These are phyloP conservation scores for Pipistrellus pygmaeus DNA, from an alignment of 2,797 vertebrate genomes.

Conservation along the genomic window DNA sequence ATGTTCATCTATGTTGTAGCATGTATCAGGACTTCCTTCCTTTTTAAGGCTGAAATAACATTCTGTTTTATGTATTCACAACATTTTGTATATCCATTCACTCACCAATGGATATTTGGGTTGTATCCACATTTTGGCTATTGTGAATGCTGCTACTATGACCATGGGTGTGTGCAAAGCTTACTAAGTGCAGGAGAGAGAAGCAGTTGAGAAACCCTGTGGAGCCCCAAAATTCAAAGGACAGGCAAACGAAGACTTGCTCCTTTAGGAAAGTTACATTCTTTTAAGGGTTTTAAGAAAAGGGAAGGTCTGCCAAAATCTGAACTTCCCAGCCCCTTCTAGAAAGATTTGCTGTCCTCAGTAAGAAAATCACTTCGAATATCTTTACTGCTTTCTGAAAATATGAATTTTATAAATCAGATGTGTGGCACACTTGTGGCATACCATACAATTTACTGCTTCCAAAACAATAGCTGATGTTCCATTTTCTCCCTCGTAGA, in stretches of 20 bases:
- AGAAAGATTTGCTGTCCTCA: background rate
- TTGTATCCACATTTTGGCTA: background rate
- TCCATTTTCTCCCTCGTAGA: background rate
- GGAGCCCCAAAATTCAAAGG: background rate
- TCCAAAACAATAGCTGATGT: background rate
- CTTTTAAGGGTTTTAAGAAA: background rate
- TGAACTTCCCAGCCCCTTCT: background rate
- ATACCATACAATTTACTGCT: background rate
- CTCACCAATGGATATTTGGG: background rate
- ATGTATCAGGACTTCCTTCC: background rate
- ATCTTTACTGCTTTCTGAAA: background rate
- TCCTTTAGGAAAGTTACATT: background rate
- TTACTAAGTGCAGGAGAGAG: background rate
- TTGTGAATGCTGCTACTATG: background rate
- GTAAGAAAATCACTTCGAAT: background rate
- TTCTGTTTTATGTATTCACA: background rate
- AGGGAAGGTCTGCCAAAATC: background rate
- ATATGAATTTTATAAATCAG: background rate
- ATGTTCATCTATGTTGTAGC: background rate
- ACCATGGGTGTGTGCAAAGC: rapidly evolving
- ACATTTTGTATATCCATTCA: background rate
- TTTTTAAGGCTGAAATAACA: background rate
- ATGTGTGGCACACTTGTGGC: background rate
- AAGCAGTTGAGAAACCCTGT: background rate
- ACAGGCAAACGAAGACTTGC: background rate